Conservation (phyloP, 1,140 invertebrate genomes). For the Euglossa dilemma region DNA sequence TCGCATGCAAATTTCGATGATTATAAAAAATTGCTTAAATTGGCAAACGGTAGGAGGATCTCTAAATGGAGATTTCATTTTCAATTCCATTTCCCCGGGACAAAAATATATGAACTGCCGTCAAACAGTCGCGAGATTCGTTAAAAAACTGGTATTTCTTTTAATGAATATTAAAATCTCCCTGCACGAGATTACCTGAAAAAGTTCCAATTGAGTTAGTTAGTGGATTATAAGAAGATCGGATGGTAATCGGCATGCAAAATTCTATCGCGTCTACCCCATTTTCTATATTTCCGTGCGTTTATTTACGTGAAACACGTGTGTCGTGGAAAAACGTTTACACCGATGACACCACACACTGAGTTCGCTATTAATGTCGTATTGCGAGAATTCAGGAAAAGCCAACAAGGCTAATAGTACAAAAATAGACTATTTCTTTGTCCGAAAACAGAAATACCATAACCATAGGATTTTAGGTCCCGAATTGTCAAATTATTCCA, state of each 20-base stretch:
- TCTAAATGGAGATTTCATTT: neutral
- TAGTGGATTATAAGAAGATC: neutral
- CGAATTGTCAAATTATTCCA: neutral
- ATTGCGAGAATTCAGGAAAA: too few relatives aligned
- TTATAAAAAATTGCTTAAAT: neutral
- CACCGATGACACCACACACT: neutral
- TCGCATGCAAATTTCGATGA: neutral
- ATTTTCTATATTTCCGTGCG: neutral
- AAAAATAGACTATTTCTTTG: neutral
- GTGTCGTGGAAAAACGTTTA: neutral
- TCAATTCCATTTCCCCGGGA: neutral
- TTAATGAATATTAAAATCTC: neutral
- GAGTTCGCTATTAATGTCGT: too few relatives aligned
- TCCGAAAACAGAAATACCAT: neutral
- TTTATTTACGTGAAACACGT: neutral
- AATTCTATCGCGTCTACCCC: neutral
- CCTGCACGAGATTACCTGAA: neutral
- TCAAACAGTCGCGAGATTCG: too few relatives aligned
- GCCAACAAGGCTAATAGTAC: neutral
- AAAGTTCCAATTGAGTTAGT: neutral
- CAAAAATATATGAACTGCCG: neutral
- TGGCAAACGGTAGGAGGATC: neutral
- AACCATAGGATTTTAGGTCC: neutral
- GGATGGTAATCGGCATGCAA: neutral
- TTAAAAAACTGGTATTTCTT: too few relatives aligned